phyloP scores from a whole-genome alignment of 53 echinoderm and acorn worm species.

The Crossaster papposus region DNA sequence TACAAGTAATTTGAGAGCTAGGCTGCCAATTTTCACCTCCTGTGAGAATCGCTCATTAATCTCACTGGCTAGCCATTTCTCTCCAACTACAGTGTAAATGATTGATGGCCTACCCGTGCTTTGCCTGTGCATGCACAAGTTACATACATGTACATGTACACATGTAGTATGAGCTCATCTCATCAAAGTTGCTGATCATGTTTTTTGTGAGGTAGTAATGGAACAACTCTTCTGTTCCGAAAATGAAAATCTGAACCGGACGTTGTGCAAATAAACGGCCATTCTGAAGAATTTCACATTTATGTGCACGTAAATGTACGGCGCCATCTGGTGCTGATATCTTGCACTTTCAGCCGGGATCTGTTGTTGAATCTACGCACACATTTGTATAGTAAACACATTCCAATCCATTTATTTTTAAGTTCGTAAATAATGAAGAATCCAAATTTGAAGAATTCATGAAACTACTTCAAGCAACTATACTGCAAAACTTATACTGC shows the following conservation, averaged over 20 bases:
- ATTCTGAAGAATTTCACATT: neutral
- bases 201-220: neutral
- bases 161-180: neutral
- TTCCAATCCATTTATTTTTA: neutral
- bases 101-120: neutral
- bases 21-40: neutral
- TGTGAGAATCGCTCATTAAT: neutral
- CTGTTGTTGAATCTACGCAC: neutral
- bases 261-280: conserved; percentile 8
- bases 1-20: neutral
- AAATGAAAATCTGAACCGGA: neutral
- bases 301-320: neutral
- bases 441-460: neutral
- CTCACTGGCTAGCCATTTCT: neutral
- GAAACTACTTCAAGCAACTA: too few relatives aligned
- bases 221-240: neutral
- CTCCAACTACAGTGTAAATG: neutral
- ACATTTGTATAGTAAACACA: neutral
- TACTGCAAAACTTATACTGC: too few relatives aligned
- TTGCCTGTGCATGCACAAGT: neutral
- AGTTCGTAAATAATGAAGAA: neutral
- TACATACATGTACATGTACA: too few relatives aligned
- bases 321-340: neutral
- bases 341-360: neutral
- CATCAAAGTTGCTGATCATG: neutral